These are phyloP conservation scores for Pseudanteris insignis DNA, from an alignment of 2,888 invertebrate species.

Conservation along the genomic window DNA sequence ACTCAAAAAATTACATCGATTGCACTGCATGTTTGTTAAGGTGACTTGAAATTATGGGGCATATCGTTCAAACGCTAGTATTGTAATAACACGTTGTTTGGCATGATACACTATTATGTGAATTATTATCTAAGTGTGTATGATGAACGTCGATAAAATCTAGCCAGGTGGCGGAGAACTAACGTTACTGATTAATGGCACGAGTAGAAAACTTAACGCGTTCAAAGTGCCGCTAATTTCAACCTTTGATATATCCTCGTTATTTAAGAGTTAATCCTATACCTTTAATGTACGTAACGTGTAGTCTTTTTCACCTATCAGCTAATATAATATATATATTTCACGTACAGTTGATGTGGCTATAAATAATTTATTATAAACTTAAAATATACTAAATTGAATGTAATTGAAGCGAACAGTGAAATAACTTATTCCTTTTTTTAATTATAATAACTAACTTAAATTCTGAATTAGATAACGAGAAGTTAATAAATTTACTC, in stretches of 20 bases:
- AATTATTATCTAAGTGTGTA: slow-evolving; percentile 39
- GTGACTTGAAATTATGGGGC: slow-evolving; percentile 21
- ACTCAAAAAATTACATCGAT: no score
- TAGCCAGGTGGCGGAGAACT: slow-evolving; percentile 54
- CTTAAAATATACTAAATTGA: no score
- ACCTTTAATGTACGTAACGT: slow-evolving; percentile 3
- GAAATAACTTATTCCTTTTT: no score
- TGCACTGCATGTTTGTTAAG: slow-evolving; percentile 23
- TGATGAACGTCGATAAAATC: slow-evolving; percentile 53
- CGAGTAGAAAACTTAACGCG: slow-evolving; percentile 55
- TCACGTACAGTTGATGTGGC: no score
- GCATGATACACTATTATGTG: slow-evolving; percentile 47
- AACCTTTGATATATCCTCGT: slow-evolving; percentile 47
- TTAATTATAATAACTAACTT: no score
- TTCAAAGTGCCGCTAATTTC: slow-evolving; percentile 58
- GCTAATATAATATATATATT: no score
- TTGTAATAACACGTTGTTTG: slow-evolving; percentile 35
- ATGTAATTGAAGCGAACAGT: no score
- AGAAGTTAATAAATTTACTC: no score
- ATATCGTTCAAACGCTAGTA: slow-evolving; percentile 29
- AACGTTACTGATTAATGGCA: slow-evolving; percentile 57
- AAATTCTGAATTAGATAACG: no score
- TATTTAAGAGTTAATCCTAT: slow-evolving; percentile 48
- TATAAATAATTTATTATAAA: no score
- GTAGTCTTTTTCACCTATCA: neutral